These are phyloP conservation scores for Morpho achilles DNA, from an alignment of 2,888 invertebrate genomes.

Conservation along the genomic window DNA sequence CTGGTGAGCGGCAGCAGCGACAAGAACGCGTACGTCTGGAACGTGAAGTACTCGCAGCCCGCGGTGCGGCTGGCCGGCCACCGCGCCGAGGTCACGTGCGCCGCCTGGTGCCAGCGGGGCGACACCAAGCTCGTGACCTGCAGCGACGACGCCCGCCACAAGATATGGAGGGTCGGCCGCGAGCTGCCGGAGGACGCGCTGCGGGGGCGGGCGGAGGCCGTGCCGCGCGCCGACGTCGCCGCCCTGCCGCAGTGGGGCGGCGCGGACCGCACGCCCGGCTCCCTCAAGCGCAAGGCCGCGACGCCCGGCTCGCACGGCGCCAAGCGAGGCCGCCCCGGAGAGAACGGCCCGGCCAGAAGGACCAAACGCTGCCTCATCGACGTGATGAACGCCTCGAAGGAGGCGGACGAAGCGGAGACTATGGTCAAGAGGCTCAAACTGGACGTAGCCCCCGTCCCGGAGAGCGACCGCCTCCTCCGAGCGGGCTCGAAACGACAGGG, in stretches of 20 bases:
- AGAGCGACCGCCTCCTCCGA: slow-evolving; percentile 33
- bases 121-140: slow-evolving; percentile 86
- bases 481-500: slow-evolving; percentile 50
- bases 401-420: slow-evolving; percentile 36
- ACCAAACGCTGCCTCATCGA: slow-evolving; percentile 66
- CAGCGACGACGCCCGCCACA: slow-evolving; percentile 89
- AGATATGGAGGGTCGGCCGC: slow-evolving; percentile 85
- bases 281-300: slow-evolving; percentile 54
- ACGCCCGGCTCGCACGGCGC: slow-evolving; percentile 38
- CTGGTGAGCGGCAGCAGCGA: slow-evolving; percentile 94
- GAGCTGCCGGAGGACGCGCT: slow-evolving; percentile 54
- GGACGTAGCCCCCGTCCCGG: slow-evolving; percentile 31
- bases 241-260: slow-evolving; percentile 45
- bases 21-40: slow-evolving; percentile 93
- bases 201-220: slow-evolving; percentile 28
- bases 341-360: slow-evolving; percentile 31
- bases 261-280: slow-evolving; percentile 70
- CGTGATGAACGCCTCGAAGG: slow-evolving; percentile 51
- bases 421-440: slow-evolving; percentile 43
- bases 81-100: slow-evolving; percentile 91
- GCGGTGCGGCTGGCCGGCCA: slow-evolving; percentile 87
- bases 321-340: slow-evolving; percentile 34
- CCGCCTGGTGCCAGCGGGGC: slow-evolving; percentile 85
- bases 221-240: slow-evolving; percentile 41
- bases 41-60: slow-evolving; percentile 81